These are phyloP conservation scores for Actenoides lindsayi DNA, from an alignment of 2,113 vertebrate species.

Conservation along the genomic window DNA sequence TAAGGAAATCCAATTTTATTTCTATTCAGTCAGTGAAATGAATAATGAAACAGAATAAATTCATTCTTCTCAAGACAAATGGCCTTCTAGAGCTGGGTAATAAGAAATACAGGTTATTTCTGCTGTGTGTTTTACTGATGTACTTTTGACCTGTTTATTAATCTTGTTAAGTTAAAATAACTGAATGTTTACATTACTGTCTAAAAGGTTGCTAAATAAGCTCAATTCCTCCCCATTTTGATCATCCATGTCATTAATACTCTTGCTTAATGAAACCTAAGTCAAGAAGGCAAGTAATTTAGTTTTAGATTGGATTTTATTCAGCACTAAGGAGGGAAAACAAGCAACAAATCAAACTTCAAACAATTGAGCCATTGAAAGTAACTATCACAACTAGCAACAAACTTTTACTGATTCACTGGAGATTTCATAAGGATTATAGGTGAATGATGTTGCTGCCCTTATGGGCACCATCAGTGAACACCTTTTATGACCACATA, in stretches of 20 bases:
- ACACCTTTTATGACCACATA: not conserved
- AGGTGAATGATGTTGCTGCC: not conserved
- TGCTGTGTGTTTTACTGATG: not conserved
- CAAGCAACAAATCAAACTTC: not conserved
- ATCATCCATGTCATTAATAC: not conserved
- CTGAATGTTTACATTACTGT: not conserved
- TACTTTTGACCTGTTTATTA: not conserved
- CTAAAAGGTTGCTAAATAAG: not conserved
- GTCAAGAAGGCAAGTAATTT: not conserved
- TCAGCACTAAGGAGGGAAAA: not conserved
- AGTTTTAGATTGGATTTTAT: not conserved
- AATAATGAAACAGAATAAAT: slow-evolving; percentile 7
- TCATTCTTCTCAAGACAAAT: not conserved
- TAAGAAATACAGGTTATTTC: not conserved
- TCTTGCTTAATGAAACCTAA: not conserved
- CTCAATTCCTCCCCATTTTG: not conserved
- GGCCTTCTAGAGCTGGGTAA: not conserved
- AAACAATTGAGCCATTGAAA: not conserved
- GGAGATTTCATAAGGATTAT: not conserved
- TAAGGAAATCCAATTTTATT: slow-evolving; percentile 1
- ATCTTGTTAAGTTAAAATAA: not conserved
- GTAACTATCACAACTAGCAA: not conserved
- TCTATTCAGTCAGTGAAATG: not conserved
- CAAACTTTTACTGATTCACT: not conserved
- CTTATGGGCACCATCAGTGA: not conserved